Percentiles rank a stretch among this genome's conserved stretches.
Evolutionary conservation across 2,888 invertebrate genomes (phyloP).

Genomic region (Tetanocera ferruginea): DNA sequence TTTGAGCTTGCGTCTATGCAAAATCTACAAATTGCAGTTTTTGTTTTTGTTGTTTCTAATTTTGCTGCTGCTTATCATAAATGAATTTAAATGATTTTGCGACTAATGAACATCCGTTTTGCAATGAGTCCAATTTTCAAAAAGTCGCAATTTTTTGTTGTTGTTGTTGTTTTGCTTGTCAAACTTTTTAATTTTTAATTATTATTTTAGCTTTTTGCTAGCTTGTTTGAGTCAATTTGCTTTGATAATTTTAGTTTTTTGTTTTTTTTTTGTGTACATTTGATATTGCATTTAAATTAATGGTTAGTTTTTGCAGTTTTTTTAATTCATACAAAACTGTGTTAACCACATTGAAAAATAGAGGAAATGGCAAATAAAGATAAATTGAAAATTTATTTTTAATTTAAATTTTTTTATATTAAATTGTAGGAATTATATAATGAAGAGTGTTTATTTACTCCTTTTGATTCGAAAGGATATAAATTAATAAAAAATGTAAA

Average conservation of each 20-base stretch:
- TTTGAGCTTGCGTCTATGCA: background rate
- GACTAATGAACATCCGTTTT: slow-evolving; percentile 35
- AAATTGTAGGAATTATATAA: too few species aligned
- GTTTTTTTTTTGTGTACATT: background rate
- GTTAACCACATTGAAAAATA: too few species aligned
- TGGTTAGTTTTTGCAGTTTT: background rate
- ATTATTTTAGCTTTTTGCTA: background rate
- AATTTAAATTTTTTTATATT: too few species aligned
- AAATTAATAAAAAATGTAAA: too few species aligned
- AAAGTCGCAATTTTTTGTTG: slow-evolving; percentile 21
- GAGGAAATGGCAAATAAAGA: too few species aligned
- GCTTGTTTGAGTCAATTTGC: background rate
- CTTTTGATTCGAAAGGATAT: too few species aligned
- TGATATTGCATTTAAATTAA: background rate
- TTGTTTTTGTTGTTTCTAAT: background rate
- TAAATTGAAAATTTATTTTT: too few species aligned
- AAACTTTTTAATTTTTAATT: too few species aligned
- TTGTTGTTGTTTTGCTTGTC: slow-evolving; percentile 6
- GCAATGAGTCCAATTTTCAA: slow-evolving; percentile 18
- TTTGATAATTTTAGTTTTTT: background rate
- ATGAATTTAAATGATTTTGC: slow-evolving; percentile 35
- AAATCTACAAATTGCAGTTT: background rate
- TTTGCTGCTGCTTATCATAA: slow-evolving; percentile 22
- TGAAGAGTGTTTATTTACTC: too few species aligned
- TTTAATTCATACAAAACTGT: too few species aligned